A percentile compares a stretch with the other conserved stretches of the same genome.
Conservation (phyloP, 2,113 vertebrate species). For the Lampris megalopsis region DNA sequence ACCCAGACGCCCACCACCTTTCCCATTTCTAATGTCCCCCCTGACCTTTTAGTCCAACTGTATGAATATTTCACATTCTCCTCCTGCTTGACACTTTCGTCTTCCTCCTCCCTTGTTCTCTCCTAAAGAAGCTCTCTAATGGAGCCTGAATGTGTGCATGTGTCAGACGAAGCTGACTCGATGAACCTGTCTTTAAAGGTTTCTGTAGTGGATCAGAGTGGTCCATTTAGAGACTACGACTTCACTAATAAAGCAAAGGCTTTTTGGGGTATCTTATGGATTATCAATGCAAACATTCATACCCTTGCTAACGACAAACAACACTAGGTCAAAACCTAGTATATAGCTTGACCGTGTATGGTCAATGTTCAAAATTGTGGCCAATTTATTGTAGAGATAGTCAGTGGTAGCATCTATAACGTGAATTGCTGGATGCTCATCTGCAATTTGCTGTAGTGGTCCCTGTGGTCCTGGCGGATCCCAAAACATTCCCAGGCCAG, state of each 20-base stretch:
- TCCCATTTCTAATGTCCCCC: constrained; percentile 18
- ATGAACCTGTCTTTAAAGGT: constrained; percentile 46
- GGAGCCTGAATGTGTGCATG: constrained; percentile 62
- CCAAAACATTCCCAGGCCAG: too few species aligned
- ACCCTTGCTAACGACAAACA: too few species aligned
- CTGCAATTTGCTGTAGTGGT: too few species aligned
- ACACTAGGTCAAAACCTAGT: too few species aligned
- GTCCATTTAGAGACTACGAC: constrained; percentile 2
- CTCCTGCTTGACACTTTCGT: constrained; percentile 50
- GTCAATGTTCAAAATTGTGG: too few species aligned
- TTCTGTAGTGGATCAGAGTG: constrained; percentile 55
- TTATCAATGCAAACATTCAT: too few species aligned
- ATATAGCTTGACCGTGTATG: too few species aligned
- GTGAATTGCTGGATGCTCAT: too few species aligned
- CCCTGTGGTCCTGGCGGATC: too few species aligned
- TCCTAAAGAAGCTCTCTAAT: constrained; percentile 49
- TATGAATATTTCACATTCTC: constrained; percentile 72
- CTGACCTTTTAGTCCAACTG: constrained; percentile 30
- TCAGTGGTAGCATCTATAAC: too few species aligned
- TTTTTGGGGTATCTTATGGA: too few species aligned
- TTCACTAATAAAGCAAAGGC: not conserved
- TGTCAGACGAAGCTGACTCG: constrained; percentile 60
- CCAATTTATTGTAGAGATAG: too few species aligned
- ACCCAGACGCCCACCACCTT: not conserved
- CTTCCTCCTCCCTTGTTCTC: constrained; percentile 52